Evolutionary conservation across 2,113 vertebrate species (phyloP).

Genomic region (Amphilophus citrinellus): DNA sequence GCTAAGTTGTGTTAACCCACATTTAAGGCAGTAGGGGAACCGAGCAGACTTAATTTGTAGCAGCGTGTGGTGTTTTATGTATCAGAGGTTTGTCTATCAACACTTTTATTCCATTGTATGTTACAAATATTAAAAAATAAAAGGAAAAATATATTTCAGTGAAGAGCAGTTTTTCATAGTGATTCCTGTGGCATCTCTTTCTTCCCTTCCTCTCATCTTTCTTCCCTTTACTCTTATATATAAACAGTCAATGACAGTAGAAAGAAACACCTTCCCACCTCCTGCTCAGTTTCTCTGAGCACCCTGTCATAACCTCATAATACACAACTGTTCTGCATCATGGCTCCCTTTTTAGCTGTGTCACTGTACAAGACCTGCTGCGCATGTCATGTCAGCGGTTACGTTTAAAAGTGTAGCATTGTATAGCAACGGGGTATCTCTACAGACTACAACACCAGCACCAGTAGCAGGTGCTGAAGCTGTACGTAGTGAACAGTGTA

Average conservation of each 20-base stretch:
- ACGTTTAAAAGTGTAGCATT: not conserved
- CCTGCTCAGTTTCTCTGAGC: not conserved
- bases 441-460: not conserved
- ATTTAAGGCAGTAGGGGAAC: not conserved
- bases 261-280: not conserved
- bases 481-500: not conserved
- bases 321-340: not conserved
- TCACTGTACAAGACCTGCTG: not conserved
- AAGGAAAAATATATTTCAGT: not conserved
- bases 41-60: not conserved
- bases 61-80: not conserved
- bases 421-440: not conserved
- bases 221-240: not conserved
- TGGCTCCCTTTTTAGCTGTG: not conserved
- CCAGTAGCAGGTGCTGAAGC: not conserved
- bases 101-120: not conserved
- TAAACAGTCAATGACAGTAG: not conserved
- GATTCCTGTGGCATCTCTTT: not conserved
- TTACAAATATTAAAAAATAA: not conserved
- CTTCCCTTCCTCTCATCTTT: not conserved
- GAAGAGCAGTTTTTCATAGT: not conserved
- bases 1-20: not conserved
- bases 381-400: not conserved
- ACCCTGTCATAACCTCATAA: not conserved
- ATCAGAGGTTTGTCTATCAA: not conserved